Base-by-base conservation (phyloP, 2,113 vertebrate genomes). In the Odontesthes bonariensis region DNA sequence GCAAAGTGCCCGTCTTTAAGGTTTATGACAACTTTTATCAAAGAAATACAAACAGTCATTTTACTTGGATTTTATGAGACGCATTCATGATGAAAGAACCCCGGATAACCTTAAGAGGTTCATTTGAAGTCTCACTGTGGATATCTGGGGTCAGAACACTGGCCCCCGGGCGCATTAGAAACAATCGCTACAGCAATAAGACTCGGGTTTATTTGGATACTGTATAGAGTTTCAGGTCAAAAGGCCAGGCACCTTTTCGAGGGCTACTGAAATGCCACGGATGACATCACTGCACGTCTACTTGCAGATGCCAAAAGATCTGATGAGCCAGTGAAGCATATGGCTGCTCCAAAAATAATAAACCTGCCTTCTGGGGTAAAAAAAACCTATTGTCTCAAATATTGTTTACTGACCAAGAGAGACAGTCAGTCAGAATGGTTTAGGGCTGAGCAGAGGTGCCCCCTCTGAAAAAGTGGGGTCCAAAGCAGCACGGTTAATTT, bases 361-460 rank as follows among this genome's bases (percentile, higher is more conserved):
- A 79, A 80, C 75, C 74, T 83, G 83, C 82, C 91, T 86, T 54
- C 61, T 22, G 31, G 88, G 79, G 35, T 55, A 62, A 64, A 82
- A 88, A 38, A 38, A 44, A 44, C 42, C 65, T 77, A 65, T 86
- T 73, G 62, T 83, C 74, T 92, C 86, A 76, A 84, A 82, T 77
- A 82, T 81, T 82, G 89, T 88, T 89, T 81, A 83, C 79, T 87
- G 81, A 92, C 73, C 56, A 67, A 86, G 69, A 88, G 79, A 89
- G 87, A 91, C 90, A 92, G 89, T 79, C 72, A 33, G 74, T 91
- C 89, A 88, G 81, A 84, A 86, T 47, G 1, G 74, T 42, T 92
- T 90, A 88, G 67, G 58, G 53, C 75, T 60, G 58, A 79, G 46
- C 68, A 53, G 58, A 4, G 58, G 71, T 27, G 61, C 58, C 20